Base-by-base conservation (phyloP, 1,140 invertebrate genomes). In the Pristionchus pacificus region DNA sequence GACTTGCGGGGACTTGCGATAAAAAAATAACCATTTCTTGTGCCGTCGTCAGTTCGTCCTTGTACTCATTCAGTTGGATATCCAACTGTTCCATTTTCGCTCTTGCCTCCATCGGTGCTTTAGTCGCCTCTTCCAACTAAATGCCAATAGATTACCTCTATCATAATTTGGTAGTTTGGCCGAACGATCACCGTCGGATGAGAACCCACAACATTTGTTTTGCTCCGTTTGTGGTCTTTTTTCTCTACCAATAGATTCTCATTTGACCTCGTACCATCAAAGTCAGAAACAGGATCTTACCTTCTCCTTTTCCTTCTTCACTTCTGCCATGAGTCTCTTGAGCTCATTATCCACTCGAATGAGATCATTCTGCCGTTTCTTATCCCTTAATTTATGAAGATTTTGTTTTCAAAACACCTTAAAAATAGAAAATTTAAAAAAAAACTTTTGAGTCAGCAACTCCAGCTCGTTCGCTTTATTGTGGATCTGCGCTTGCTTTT, bases 111-210 rank as follows among this genome's bases (percentile, higher is more conserved):
- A 49, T 10, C 6, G 38, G 38, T 6, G 38, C 38, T 19, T 49
- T 13, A 27, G 15, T 27, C 63, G 66, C 32, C 30, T 31, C 95
- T 89, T 77, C 93, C 87, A 84, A 49, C 38, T 49, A 19, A 49
- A 49, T 10, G n/a, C n/a, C n/a, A n/a, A n/a, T n/a, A n/a, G n/a
- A n/a, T n/a, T n/a, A n/a, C n/a, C n/a, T n/a, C 38, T 10, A 49
- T 10, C 38, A 49, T 49, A 19, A 49, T 49, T 49, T 10, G 38
- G 6, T 19, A 49, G 38, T 49, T 49, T 49, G 6, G 19, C 38
- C 38, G 38, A 10, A 49, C 6, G 38, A 49, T 49, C 19, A 49
- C 38, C 38, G 38, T 49, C 6, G 38, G 6, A 49, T 49, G 19
- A 10, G 6, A 19, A 10, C 38, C 6, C 38, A 19, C 38, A 6